Evolutionary conservation across 2,888 invertebrate genomes (phyloP), one percentile per base, ranked within the genome.

Genomic region (Mermis nigrescens): DNA sequence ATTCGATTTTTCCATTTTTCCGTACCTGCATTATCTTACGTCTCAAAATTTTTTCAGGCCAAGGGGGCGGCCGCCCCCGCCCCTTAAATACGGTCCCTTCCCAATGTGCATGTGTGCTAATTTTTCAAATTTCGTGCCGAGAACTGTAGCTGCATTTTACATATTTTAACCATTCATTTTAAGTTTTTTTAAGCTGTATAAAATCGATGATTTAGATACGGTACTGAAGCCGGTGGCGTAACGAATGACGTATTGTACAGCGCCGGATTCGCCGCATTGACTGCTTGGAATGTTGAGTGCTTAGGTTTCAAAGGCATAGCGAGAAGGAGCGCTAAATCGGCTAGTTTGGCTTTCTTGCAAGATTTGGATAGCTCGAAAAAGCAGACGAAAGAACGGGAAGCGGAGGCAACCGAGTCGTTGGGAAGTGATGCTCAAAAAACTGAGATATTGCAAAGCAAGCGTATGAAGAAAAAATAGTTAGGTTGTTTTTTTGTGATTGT

Each of bases 271-370:
- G 78, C 82, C 0, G 80, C 80, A 38, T 74, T 79, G 66, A 79
- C 83, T 1, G 80, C 80, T 29, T 77, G 80, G 66, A 82, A 83
- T 73, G 76, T 81, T 0, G 79, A 79, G 68, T 77, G 80, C 63
- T 75, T 85, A 2, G 82, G 82, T 2, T 80, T 82, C 7, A 82
- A 81, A 71, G 80, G 82, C 1, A 71, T 83, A 24, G 81, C 79
- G 26, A 82, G 82, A 66, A 75, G 76, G 61, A 78, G 82, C 54
- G 81, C 79, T 0, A 82, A 82, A 70, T 78, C 79, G 63, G 77
- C 82, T 0, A 81, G 82, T 0, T 79, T 78, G 66, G 79, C 79
- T 1, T 71, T 80, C 4, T 69, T 79, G 0, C 71, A 73, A 62
- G 76, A 76, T 58, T 73, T 62, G 51, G 29, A 32, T 12, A 32